Conservation (phyloP, 2,113 vertebrate species). For the Prietella phreatophila region DNA sequence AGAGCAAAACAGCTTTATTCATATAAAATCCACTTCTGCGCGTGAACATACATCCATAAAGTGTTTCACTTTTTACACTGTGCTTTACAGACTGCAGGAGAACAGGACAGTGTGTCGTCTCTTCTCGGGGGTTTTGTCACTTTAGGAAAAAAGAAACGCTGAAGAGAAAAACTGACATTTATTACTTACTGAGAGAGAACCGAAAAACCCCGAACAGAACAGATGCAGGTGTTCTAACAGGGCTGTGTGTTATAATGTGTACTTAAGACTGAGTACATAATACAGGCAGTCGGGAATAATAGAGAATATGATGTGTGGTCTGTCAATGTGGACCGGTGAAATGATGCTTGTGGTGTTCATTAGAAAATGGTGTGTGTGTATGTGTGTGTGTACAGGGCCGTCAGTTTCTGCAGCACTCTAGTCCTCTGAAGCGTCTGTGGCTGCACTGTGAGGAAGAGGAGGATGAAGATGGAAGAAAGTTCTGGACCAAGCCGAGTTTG, state of each 20-base stretch:
- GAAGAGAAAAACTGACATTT: too few species aligned
- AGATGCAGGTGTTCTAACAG: background rate
- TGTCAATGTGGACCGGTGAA: background rate
- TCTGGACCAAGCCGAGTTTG: slow-evolving; percentile 60
- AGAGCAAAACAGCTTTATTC: background rate
- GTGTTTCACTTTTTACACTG: too few species aligned
- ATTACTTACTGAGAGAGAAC: background rate
- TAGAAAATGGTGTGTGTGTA: background rate
- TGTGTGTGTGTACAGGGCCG: slow-evolving; percentile 71
- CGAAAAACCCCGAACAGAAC: background rate
- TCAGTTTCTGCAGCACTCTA: slow-evolving; percentile 80
- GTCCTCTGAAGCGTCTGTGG: slow-evolving; percentile 79
- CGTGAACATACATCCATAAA: background rate
- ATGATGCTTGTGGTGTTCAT: background rate
- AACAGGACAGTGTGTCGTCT: background rate
- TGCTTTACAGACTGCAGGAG: background rate
- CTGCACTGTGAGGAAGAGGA: slow-evolving; percentile 67
- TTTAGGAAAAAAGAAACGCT: too few species aligned
- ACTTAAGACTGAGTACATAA: background rate
- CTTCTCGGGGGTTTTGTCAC: too few species aligned
- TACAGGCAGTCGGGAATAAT: background rate
- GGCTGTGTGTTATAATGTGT: background rate
- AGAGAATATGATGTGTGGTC: background rate
- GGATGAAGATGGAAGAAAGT: slow-evolving; percentile 53
- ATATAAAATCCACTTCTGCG: background rate